A percentile compares a stretch with the other conserved stretches of the same genome.
Conservation (phyloP, 64 coral and sea anemone species). For the Pachyseris speciosa region DNA sequence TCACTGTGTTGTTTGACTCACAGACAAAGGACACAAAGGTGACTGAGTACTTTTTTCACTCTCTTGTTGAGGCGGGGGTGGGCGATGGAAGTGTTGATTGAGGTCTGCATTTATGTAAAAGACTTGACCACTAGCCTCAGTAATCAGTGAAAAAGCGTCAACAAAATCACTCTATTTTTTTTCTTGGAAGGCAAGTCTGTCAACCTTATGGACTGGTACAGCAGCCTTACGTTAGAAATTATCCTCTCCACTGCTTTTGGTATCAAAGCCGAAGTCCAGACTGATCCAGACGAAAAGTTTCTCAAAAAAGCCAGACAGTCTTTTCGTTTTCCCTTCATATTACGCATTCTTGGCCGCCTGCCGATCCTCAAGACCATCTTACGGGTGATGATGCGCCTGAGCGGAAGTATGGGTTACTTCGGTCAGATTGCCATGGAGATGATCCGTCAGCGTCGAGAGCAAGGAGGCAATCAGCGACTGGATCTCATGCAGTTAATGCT, state of each 20-base stretch:
- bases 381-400: not conserved
- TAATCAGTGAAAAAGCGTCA: no score
- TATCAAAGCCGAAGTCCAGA: slow-evolving; percentile 48
- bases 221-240: slow-evolving; percentile 55
- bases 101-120: no score
- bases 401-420: not conserved
- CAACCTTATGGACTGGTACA: slow-evolving; percentile 48
- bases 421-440: slow-evolving; percentile 3
- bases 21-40: no score
- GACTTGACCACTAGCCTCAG: no score
- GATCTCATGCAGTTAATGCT: slow-evolving; percentile 58
- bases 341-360: not conserved
- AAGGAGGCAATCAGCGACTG: not conserved
- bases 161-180: not conserved
- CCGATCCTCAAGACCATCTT: not conserved
- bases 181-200: slow-evolving; percentile 43
- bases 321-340: not conserved
- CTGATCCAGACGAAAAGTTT: slow-evolving; percentile 7
- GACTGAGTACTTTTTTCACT: no score
- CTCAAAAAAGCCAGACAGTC: slow-evolving; percentile 10
- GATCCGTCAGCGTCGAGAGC: not conserved
- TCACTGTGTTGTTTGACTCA: no score
- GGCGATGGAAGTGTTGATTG: no score
- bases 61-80: no score
- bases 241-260: slow-evolving; percentile 78